phyloP scores from a whole-genome alignment of 1,140 invertebrate species.

The Lordiphosa clarofinis region DNA sequence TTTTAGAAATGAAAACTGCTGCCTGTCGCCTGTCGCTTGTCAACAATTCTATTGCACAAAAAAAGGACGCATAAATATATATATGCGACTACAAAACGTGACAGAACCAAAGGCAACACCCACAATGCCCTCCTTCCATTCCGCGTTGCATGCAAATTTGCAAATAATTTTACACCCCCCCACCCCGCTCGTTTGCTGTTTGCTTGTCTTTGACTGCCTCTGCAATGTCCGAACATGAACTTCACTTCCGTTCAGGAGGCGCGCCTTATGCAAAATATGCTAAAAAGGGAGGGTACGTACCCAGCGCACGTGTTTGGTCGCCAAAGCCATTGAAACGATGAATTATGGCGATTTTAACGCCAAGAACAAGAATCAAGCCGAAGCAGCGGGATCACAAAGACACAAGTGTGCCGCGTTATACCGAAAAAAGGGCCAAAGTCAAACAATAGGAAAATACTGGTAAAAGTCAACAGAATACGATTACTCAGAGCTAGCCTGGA shows the following conservation, averaged over 20 bases:
- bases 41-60: conserved; percentile 57
- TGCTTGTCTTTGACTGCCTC: conserved; percentile 27
- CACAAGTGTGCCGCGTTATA: conserved; percentile 25
- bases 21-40: conserved; percentile 45
- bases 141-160: conserved; percentile 53
- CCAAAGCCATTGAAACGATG: conserved; percentile 61
- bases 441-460: conserved; percentile 22
- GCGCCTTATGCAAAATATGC: conserved; percentile 36
- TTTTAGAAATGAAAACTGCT: conserved; percentile 25
- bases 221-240: conserved; percentile 64
- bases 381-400: conserved; percentile 15
- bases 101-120: conserved; percentile 1
- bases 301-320: conserved; percentile 30
- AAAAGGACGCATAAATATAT: conserved; percentile 25
- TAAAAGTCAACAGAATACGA: no score
- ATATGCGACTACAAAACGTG: conserved; percentile 40
- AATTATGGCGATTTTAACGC: conserved; percentile 74
- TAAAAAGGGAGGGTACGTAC: neutral
- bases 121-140: neutral
- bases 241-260: conserved; percentile 45
- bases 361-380: conserved; percentile 34
- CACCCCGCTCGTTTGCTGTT: conserved; percentile 19
- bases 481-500: no score
- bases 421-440: conserved; percentile 18
- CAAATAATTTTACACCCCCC: conserved; percentile 40